A percentile compares a stretch with the other conserved stretches of the same genome.
Evolutionary conservation across 30 jellyfish, hydroid and myxozoan genomes (phyloP).

Genomic region (Catostylus mosaicus): DNA sequence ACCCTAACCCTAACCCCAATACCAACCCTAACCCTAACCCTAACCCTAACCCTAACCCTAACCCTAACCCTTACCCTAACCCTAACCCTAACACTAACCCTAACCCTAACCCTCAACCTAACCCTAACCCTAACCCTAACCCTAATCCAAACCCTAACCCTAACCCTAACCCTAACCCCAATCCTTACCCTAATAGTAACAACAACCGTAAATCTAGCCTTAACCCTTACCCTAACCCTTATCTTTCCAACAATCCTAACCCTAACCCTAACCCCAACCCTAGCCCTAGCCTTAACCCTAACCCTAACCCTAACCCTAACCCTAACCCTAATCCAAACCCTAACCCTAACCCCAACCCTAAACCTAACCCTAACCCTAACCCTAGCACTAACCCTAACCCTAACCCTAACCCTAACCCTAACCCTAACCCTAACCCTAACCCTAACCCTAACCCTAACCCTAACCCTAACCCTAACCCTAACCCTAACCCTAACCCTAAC

Average conservation of each 20-base stretch:
- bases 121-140: slow-evolving; percentile 68
- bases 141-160: slow-evolving; percentile 62
- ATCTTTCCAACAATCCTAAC: slow-evolving; percentile 29
- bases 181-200: slow-evolving; percentile 60
- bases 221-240: slow-evolving; percentile 51
- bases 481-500: slow-evolving; percentile 51
- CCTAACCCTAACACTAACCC: slow-evolving; percentile 34
- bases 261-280: slow-evolving; percentile 52
- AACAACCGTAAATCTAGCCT: slow-evolving; percentile 52
- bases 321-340: slow-evolving; percentile 27
- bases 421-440: slow-evolving; percentile 43
- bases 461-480: slow-evolving; percentile 32
- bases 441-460: slow-evolving; percentile 15
- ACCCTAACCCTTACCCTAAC: slow-evolving; percentile 40
- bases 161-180: slow-evolving; percentile 67
- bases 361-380: slow-evolving; percentile 33
- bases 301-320: slow-evolving; percentile 34
- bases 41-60: slow-evolving; percentile 45
- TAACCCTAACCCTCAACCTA: slow-evolving; percentile 53
- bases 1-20: slow-evolving; percentile 53
- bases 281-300: slow-evolving; percentile 45
- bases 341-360: slow-evolving; percentile 28
- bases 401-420: slow-evolving; percentile 46
- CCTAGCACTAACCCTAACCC: slow-evolving; percentile 42
- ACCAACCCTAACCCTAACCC: slow-evolving; percentile 33